Evolutionary conservation across 2,888 invertebrate genomes (phyloP).

Genomic region (Ischnura elegans): DNA sequence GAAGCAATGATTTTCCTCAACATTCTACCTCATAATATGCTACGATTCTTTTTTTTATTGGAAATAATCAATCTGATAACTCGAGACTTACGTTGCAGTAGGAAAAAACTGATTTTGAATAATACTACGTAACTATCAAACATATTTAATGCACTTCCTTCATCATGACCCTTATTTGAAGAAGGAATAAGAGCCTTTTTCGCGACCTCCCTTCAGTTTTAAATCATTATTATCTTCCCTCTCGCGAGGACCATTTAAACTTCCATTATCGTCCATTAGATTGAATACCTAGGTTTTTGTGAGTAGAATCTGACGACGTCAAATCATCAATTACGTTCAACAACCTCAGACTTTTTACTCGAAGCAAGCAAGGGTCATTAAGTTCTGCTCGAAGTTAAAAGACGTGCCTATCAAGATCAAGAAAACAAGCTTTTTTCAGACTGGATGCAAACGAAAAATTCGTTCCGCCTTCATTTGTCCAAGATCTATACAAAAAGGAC

Average conservation of each 20-base stretch:
- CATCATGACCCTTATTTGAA: neutral
- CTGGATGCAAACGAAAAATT: too few species aligned
- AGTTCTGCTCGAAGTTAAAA: too few species aligned
- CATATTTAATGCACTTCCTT: too few species aligned
- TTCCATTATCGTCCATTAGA: slow-evolving; percentile 17
- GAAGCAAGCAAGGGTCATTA: neutral
- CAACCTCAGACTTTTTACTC: neutral
- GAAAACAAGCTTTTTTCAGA: neutral
- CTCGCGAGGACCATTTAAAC: neutral
- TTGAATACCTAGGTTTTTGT: neutral
- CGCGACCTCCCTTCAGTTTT: neutral
- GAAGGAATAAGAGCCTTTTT: neutral
- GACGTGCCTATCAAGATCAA: neutral
- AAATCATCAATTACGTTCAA: neutral
- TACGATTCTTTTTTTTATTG: too few species aligned
- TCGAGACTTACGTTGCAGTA: too few species aligned
- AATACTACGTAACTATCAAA: neutral
- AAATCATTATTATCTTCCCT: neutral
- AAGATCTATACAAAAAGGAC: too few species aligned
- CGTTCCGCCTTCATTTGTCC: too few species aligned
- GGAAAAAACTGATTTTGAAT: too few species aligned
- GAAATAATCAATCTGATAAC: too few species aligned
- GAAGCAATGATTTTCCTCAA: too few species aligned
- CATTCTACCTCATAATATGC: too few species aligned
- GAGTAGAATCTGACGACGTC: neutral